A percentile compares a stretch with the other conserved stretches of the same genome.
These are phyloP conservation scores for Agrypnia vestita DNA, from an alignment of 1,140 invertebrate species.

Conservation along the genomic window DNA sequence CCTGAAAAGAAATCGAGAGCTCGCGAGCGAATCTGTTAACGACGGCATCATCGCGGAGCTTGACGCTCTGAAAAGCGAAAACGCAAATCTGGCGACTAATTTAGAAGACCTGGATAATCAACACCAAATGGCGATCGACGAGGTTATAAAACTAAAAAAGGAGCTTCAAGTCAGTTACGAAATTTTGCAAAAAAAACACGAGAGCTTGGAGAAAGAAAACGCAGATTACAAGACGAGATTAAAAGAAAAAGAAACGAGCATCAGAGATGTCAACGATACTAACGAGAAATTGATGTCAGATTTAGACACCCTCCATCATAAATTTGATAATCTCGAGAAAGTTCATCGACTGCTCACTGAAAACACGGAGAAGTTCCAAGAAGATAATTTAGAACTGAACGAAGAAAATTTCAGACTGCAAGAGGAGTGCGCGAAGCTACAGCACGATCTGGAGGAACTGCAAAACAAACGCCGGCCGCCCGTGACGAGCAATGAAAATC, in stretches of 20 bases:
- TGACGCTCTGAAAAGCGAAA: slow-evolving; percentile 69
- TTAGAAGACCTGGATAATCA: slow-evolving; percentile 84
- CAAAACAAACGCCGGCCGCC: slow-evolving; percentile 33
- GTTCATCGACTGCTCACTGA: slow-evolving; percentile 68
- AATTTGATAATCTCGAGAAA: slow-evolving; percentile 71
- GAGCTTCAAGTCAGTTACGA: slow-evolving; percentile 78
- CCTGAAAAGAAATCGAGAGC: slow-evolving; percentile 64
- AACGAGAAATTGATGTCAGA: slow-evolving; percentile 62
- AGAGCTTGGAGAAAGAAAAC: slow-evolving; percentile 72
- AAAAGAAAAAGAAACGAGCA: slow-evolving; percentile 65
- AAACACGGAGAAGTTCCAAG: slow-evolving; percentile 69
- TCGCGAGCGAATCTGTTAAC: slow-evolving; percentile 50
- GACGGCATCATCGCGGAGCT: slow-evolving; percentile 70
- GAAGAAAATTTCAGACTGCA: slow-evolving; percentile 72
- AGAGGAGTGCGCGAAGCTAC: slow-evolving; percentile 69
- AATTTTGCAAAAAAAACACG: slow-evolving; percentile 73
- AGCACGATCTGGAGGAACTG: slow-evolving; percentile 62
- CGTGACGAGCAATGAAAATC: slow-evolving; percentile 31
- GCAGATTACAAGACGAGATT: slow-evolving; percentile 69
- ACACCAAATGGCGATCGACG: slow-evolving; percentile 80
- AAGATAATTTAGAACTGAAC: slow-evolving; percentile 71
- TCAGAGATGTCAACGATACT: slow-evolving; percentile 57
- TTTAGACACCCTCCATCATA: slow-evolving; percentile 68
- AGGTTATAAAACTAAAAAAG: slow-evolving; percentile 76
- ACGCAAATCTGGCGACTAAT: slow-evolving; percentile 73